Evolutionary conservation across 2,797 vertebrate genomes (phyloP).

Genomic region (Eleutherodactylus coqui): DNA sequence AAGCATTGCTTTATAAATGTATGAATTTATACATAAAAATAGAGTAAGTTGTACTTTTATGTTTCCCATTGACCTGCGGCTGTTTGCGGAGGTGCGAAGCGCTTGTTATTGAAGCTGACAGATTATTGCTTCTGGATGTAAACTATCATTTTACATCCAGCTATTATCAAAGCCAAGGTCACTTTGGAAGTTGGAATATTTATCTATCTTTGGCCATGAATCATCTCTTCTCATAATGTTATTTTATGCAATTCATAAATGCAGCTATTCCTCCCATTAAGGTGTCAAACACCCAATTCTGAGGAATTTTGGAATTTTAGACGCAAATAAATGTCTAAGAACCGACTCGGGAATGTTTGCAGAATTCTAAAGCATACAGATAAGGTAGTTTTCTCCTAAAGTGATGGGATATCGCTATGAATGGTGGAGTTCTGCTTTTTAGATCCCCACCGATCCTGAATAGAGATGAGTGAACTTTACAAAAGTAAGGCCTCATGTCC

Average conservation of each 20-base stretch:
- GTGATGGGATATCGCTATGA: too few relatives aligned
- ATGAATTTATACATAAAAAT: not conserved
- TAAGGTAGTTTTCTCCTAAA: too few relatives aligned
- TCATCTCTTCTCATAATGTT: not conserved
- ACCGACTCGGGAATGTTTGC: not conserved
- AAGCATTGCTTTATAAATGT: not conserved
- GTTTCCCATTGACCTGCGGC: not conserved
- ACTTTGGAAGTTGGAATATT: not conserved
- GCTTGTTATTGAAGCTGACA: not conserved
- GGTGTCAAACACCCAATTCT: not conserved
- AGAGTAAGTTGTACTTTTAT: not conserved
- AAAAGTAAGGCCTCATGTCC: too few relatives aligned
- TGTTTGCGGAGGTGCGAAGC: not conserved
- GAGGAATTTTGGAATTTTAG: not conserved
- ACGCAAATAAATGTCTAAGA: too few relatives aligned
- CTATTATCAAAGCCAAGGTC: not conserved
- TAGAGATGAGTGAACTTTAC: too few relatives aligned
- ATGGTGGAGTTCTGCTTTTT: too few relatives aligned
- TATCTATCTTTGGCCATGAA: not conserved
- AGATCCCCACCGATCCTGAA: too few relatives aligned
- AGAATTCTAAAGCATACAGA: not conserved
- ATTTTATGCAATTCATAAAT: not conserved
- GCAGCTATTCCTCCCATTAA: not conserved
- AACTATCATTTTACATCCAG: not conserved
- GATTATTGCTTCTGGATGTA: not conserved